Evolutionary conservation across 1,140 invertebrate genomes (phyloP), one percentile per base, ranked within the genome.

Genomic region (Aethina tumida): DNA sequence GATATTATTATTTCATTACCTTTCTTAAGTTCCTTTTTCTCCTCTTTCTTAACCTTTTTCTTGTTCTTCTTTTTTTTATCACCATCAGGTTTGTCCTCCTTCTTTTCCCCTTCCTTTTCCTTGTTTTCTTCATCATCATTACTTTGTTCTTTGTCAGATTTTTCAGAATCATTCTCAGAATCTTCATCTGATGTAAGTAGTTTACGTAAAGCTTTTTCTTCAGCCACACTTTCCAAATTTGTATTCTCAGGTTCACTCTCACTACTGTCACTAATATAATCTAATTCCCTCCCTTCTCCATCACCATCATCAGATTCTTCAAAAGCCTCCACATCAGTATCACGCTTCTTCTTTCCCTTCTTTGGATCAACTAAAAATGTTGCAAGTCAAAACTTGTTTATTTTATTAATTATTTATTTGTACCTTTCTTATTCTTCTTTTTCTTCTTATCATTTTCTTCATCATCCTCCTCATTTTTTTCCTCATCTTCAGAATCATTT

Each of bases 231-330:
- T 35, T 60, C 56, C 10, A 61, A 26, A 34, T 60, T 45, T 66
- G 67, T 64, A 18, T 69, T 74, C 64, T 83, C 85, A 22, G 77
- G 74, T 55, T 85, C 84, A 5, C 81, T 81, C 47, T 81, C 84
- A 10, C 81, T 84, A 3, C 84, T 87, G 53, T 88, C 84, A 2
- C 83, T 86, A 50, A 88, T 86, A 49, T 90, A 90, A 62, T 89
- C 85, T 38, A 76, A 69, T 68, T 97, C 92, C 43, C 84, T 65
- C 1, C 91, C 91, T 69, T 97, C 93, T 56, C 87, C 89, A 63
- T 97, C 92, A 0, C 92, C 92, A 63, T 96, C 92, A 66, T 96
- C 92, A 55, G 90, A 95, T 62, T 97, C 93, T 63, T 97, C 92
- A 34, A 87, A 74, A 0, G 89, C 89, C 56, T 93, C 90, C 49